Conservation (phyloP, 2,888 invertebrate species). For the Prosapia bicincta region DNA sequence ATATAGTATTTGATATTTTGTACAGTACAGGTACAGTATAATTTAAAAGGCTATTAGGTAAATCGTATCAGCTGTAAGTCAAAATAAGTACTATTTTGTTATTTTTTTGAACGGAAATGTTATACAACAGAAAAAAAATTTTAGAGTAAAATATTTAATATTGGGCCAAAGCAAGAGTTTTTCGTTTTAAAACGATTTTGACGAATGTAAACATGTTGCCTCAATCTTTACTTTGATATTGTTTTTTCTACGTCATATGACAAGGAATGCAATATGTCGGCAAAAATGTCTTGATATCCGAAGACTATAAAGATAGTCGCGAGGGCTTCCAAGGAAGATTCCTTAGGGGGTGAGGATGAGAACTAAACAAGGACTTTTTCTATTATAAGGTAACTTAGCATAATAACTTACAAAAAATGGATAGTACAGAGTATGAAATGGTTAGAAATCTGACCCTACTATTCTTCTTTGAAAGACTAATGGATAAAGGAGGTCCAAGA, state of each 20-base stretch:
- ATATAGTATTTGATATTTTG: too few relatives aligned
- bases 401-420: conserved; percentile 57
- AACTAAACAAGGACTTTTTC: background rate
- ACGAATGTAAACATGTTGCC: background rate
- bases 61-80: background rate
- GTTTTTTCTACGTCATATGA: background rate
- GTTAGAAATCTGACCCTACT: conserved; percentile 93
- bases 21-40: too few relatives aligned
- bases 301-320: conserved; percentile 8
- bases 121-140: background rate
- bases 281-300: conserved; percentile 18
- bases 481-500: conserved; percentile 95
- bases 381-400: background rate
- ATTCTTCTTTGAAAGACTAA: conserved; percentile 96
- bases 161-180: too few relatives aligned
- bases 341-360: conserved; percentile 12
- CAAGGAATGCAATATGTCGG: conserved; percentile 17
- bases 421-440: conserved; percentile 91
- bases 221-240: background rate
- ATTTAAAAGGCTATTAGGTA: too few relatives aligned
- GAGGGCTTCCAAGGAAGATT: conserved; percentile 23
- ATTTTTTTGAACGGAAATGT: too few relatives aligned
- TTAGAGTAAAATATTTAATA: background rate
- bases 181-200: too few relatives aligned
- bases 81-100: background rate